Evolutionary conservation across 2,797 vertebrate genomes (phyloP).

Genomic region (Acipenser ruthenus): DNA sequence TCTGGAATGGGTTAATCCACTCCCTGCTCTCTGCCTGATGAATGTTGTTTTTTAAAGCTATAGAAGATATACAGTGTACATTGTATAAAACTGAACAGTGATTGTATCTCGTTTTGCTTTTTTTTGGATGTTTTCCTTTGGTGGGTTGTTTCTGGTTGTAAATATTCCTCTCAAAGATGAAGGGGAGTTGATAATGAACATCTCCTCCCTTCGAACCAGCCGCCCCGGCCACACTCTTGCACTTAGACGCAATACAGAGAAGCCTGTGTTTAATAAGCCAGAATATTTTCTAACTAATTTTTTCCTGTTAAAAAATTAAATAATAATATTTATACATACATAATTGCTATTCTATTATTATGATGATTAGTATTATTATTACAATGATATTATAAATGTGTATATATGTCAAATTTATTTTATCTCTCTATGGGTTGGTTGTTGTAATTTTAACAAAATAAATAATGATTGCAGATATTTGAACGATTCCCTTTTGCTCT

Average conservation of each 20-base stretch:
- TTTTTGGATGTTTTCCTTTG: neutral
- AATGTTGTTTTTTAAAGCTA: no score
- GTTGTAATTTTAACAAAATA: slow-evolving; percentile 2
- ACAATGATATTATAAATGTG: neutral
- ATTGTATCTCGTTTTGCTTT: neutral
- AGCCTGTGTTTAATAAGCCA: neutral
- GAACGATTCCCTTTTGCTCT: neutral
- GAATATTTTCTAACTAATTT: slow-evolving; percentile 1
- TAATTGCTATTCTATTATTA: neutral
- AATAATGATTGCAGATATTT: neutral
- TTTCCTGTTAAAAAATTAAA: neutral
- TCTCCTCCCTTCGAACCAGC: neutral
- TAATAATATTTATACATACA: neutral
- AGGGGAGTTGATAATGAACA: neutral
- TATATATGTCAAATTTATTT: neutral
- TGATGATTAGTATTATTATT: neutral
- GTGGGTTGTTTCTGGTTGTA: neutral
- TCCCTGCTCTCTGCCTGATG: no score
- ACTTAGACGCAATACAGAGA: neutral
- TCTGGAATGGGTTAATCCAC: no score
- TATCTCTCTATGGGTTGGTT: neutral
- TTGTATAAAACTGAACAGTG: neutral
- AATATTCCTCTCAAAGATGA: neutral
- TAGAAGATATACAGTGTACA: no score
- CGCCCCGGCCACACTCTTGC: no score